These are phyloP conservation scores for Nothura maculosa DNA, from an alignment of 2,797 vertebrate genomes.

Conservation along the genomic window DNA sequence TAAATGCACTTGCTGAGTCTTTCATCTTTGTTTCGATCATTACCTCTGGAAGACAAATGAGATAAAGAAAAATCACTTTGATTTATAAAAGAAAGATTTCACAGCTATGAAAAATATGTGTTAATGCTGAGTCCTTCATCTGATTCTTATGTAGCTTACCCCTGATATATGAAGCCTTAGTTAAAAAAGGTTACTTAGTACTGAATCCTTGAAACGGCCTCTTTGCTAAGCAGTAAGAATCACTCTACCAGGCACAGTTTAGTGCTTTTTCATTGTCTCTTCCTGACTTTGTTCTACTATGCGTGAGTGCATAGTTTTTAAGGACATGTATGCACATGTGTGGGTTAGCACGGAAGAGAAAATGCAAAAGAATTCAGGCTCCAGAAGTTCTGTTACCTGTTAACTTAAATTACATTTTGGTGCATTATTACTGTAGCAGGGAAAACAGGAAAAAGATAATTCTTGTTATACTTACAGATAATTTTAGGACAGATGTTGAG, in stretches of 20 bases:
- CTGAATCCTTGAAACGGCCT: background rate
- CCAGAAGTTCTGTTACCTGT: background rate
- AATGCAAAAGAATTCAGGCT: background rate
- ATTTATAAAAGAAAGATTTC: background rate
- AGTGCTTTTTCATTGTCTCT: background rate
- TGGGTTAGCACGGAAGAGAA: background rate
- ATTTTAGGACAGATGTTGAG: background rate
- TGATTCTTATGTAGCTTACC: background rate
- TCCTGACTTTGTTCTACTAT: background rate
- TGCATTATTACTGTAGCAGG: background rate
- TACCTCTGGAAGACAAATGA: background rate
- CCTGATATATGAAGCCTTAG: accelerated
- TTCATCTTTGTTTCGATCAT: background rate
- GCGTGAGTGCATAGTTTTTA: background rate
- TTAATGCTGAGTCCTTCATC: background rate
- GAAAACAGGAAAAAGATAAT: background rate
- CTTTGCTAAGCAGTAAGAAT: background rate
- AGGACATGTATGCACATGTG: background rate
- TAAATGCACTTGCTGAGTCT: background rate
- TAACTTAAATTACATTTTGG: background rate
- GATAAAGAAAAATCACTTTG: background rate
- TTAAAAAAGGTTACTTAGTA: background rate
- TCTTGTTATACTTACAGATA: background rate
- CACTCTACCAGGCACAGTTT: background rate
- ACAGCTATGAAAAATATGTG: background rate